Conservation (phyloP, 2,797 vertebrate genomes). For the Erethizon dorsatum region DNA sequence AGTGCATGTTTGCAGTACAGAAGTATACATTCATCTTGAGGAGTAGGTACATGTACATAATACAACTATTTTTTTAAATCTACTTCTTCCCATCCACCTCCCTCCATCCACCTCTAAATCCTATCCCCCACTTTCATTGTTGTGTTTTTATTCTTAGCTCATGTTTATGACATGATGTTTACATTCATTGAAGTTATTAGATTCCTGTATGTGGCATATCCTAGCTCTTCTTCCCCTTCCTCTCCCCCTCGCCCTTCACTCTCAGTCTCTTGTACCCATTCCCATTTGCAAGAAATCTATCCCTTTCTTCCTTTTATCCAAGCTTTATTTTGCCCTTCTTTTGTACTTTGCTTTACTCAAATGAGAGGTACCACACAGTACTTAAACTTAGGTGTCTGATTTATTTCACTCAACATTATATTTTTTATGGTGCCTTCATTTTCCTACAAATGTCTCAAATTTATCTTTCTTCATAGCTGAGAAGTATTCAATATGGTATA, state of each 20-base stretch:
- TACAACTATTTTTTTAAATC: too few relatives aligned
- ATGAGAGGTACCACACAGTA: not conserved
- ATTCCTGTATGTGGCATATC: not conserved
- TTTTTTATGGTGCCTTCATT: not conserved
- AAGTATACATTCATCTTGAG: not conserved
- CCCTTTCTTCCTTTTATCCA: not conserved
- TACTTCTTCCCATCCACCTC: not conserved
- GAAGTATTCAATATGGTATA: not conserved
- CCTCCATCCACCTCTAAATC: not conserved
- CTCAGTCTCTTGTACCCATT: not conserved
- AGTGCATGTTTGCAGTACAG: not conserved
- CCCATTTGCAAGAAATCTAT: not conserved
- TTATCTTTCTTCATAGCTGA: not conserved
- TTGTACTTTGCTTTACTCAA: not conserved
- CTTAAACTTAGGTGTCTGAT: not conserved
- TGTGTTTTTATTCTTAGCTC: not conserved
- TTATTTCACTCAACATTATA: not conserved
- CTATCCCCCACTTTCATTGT: not conserved
- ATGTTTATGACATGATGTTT: not conserved
- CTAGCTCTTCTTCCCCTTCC: not conserved
- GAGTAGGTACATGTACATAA: not conserved
- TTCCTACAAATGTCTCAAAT: not conserved
- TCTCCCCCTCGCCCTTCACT: not conserved
- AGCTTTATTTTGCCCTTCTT: not conserved
- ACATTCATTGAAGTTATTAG: not conserved